phyloP scores from a whole-genome alignment of 2,797 vertebrate species.

The Brachyalestes nurse region DNA sequence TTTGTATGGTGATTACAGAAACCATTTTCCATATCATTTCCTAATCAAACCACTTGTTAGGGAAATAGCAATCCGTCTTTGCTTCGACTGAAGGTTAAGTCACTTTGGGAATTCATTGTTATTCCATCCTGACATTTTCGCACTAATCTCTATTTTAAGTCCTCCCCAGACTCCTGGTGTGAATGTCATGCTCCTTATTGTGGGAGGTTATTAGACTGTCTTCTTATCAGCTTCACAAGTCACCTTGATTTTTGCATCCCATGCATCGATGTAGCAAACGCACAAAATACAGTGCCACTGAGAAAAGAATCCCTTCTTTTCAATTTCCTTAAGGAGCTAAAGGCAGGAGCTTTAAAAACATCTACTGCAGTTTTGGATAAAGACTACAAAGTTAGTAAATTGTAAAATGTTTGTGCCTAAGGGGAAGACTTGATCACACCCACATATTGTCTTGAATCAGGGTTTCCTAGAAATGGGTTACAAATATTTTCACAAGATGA shows the following conservation, averaged over 20 bases:
- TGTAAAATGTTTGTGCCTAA: neutral
- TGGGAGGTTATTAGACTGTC: constrained; percentile 26
- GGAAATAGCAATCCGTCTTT: constrained; percentile 26
- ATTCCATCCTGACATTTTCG: constrained; percentile 45
- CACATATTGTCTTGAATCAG: neutral
- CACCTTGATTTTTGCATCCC: constrained; percentile 19
- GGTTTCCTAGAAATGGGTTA: neutral
- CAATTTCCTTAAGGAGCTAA: neutral
- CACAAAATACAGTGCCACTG: neutral
- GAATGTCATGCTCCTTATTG: constrained; percentile 46
- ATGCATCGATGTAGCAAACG: neutral
- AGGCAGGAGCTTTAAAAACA: neutral
- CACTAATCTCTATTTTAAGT: constrained; percentile 45
- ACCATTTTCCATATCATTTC: constrained; percentile 29
- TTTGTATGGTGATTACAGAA: constrained; percentile 16
- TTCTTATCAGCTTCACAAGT: constrained; percentile 17
- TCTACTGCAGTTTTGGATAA: neutral
- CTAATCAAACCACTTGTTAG: constrained; percentile 37
- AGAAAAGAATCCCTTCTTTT: neutral
- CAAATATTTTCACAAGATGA: constrained; percentile 7
- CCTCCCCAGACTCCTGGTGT: constrained; percentile 22
- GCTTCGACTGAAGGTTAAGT: constrained; percentile 43
- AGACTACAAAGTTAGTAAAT: neutral
- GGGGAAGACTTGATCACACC: constrained; percentile 17
- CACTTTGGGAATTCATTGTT: constrained; percentile 40